Evolutionary conservation across 2,888 invertebrate species (phyloP), one percentile per base, ranked within the genome.

Genomic region (Euplagia quadripunctaria): DNA sequence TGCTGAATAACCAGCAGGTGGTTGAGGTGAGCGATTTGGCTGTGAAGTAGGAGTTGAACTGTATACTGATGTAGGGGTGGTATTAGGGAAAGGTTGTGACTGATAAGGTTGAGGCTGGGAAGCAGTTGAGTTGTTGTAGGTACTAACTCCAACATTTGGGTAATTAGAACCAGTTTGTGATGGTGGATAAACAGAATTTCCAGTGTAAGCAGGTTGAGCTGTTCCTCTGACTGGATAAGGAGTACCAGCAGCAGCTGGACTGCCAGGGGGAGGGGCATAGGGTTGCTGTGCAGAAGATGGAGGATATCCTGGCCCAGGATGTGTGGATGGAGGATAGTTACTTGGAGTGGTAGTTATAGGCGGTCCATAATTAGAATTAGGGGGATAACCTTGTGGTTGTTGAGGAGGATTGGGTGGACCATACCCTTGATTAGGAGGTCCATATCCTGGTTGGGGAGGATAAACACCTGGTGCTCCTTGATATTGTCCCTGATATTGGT

Each of bases 371-470:
- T 93, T 96, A 49, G 96, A 96, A 88, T 96, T 97, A 17, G 97
- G 97, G 74, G 97, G 96, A 88, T 97, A 97, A 0, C 96, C 97
- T 83, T 97, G 97, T 51, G 97, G 97, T 90, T 97, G 97, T 79
- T 94, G 95, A 65, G 92, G 77, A 77, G 96, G 96, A 80, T 97
- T 97, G 49, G 97, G 97, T 31, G 96, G 96, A 5, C 97, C 97
- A 88, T 97, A 97, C 51, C 97, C 96, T 86, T 97, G 97, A 73
- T 96, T 96, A 70, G 97, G 97, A 72, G 97, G 97, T 17, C 97
- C 97, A 92, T 97, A 97, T 51, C 96, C 96, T 72, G 96, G 96
- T 87, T 97, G 97, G 70, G 97, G 97, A 65, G 97, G 97, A 89
- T 97, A 97, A 14, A 94, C 96, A 64, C 96, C 96, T 79, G 96